Base-by-base conservation (phyloP, 2,113 vertebrate species). In the Lophotis ruficrista region DNA sequence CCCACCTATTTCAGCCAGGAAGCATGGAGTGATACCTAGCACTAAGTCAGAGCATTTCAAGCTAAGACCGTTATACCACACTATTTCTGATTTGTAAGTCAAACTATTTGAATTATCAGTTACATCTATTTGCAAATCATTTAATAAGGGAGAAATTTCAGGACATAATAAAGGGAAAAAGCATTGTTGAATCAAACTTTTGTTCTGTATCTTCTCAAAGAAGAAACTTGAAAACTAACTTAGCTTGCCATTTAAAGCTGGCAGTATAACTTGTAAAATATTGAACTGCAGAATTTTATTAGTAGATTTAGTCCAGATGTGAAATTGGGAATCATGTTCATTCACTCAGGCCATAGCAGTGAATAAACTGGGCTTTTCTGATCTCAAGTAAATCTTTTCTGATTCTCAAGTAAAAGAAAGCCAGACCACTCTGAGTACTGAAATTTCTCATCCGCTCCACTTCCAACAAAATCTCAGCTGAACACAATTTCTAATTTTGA, bases 331-430 rank as follows among this genome's bases (percentile, higher is more conserved):
- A 90, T 22, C 43, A 24, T 7, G 43, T 57, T 87, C 50, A 18
- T 48, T 94, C 64, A 76, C 43, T 86, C 62, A 73, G 53, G 47
- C 14, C 18, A 31, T n/a, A 82, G 43, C 10, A 77, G 72, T 22
- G 83, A 86, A 83, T 53, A 80, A 92, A 91, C 22, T 47, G 43
- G 47, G 27, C 19, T 89, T 83, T 94, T 87, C 38, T 83, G 66
- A 78, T 78, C 65, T 84, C n/a, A n/a, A n/a, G n/a, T n/a, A n/a
- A n/a, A n/a, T n/a, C n/a, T n/a, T n/a, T n/a, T n/a, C n/a, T n/a
- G n/a, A n/a, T n/a, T n/a, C n/a, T n/a, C 61, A 94, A 60, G 57
- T 25, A 69, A 58, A 91, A 89, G 31, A 81, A 91, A 96, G 38
- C 11, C 69, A 81, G 31, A 58, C 24, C 9, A 12, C 72, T 79